These are phyloP conservation scores for Drosophila carrolli DNA, from an alignment of 1,140 invertebrate species.

Conservation along the genomic window DNA sequence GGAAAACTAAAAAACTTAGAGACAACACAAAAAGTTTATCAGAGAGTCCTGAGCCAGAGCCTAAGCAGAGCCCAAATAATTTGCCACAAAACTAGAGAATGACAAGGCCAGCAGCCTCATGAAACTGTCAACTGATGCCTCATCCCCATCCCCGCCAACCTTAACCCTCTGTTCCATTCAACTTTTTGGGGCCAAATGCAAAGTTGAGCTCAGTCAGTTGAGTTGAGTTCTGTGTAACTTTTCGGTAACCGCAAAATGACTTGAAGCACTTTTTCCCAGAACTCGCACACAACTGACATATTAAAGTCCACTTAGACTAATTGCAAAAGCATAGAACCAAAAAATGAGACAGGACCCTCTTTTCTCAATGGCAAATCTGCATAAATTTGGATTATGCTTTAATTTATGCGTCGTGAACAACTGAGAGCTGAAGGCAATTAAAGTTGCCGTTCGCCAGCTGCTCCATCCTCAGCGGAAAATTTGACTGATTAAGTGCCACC, in stretches of 20 bases:
- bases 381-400: slow-evolving; percentile 37
- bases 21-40: slow-evolving; percentile 52
- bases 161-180: slow-evolving; percentile 15
- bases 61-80: slow-evolving; percentile 49
- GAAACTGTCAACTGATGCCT: slow-evolving; percentile 52
- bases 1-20: slow-evolving; percentile 46
- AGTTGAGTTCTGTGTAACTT: slow-evolving; percentile 55
- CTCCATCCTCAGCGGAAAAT: slow-evolving; percentile 34
- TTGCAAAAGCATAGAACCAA: slow-evolving; percentile 60
- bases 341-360: neutral
- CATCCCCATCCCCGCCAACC: neutral
- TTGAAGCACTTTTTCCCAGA: slow-evolving; percentile 61
- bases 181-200: slow-evolving; percentile 65
- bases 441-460: slow-evolving; percentile 66
- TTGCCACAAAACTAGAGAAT: slow-evolving; percentile 52
- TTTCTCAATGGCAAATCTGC: slow-evolving; percentile 1
- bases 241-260: slow-evolving; percentile 73
- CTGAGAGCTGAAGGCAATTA: slow-evolving; percentile 69
- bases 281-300: slow-evolving; percentile 54
- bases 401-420: slow-evolving; percentile 48
- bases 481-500: slow-evolving; percentile 76
- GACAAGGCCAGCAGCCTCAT: slow-evolving; percentile 43
- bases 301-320: slow-evolving; percentile 79
- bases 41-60: slow-evolving; percentile 13
- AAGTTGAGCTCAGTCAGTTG: slow-evolving; percentile 57